Conservation (phyloP, 2,888 invertebrate genomes). For the Amiota minor region DNA sequence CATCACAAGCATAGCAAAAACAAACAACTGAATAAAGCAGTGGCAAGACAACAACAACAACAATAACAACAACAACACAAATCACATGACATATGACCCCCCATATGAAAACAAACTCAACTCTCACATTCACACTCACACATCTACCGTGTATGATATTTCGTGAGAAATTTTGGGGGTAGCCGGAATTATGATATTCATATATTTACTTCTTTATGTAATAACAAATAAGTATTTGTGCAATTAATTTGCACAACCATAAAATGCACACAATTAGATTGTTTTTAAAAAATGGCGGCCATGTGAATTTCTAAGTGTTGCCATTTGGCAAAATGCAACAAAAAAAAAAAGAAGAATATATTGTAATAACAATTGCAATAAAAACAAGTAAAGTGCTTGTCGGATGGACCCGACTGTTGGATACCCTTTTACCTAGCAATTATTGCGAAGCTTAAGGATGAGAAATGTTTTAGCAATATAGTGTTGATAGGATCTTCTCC, state of each 20-base stretch:
- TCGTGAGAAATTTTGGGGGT: not conserved
- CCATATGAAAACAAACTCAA: not conserved
- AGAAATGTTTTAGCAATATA: no score
- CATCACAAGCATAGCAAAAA: not conserved
- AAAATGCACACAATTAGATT: conserved; percentile 59
- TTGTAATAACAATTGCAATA: no score
- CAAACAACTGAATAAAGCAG: not conserved
- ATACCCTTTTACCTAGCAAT: no score
- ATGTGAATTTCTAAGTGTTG: no score
- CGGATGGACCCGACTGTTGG: not conserved
- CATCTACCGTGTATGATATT: no score
- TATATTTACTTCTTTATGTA: not conserved
- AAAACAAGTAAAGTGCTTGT: no score
- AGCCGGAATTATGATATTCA: no score
- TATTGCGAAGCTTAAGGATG: no score
- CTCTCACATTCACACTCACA: not conserved
- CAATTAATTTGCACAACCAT: conserved; percentile 44
- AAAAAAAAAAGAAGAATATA: no score
- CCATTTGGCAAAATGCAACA: no score
- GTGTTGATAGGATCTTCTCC: no score
- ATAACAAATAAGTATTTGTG: conserved; percentile 26
- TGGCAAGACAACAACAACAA: not conserved
- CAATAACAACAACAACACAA: conserved; percentile 15
- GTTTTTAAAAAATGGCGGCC: conserved; percentile 67
- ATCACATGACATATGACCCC: conserved; percentile 26